Evolutionary conservation across 2,113 vertebrate genomes (phyloP), one percentile per base, ranked within the genome.

Genomic region (Bos javanicus): DNA sequence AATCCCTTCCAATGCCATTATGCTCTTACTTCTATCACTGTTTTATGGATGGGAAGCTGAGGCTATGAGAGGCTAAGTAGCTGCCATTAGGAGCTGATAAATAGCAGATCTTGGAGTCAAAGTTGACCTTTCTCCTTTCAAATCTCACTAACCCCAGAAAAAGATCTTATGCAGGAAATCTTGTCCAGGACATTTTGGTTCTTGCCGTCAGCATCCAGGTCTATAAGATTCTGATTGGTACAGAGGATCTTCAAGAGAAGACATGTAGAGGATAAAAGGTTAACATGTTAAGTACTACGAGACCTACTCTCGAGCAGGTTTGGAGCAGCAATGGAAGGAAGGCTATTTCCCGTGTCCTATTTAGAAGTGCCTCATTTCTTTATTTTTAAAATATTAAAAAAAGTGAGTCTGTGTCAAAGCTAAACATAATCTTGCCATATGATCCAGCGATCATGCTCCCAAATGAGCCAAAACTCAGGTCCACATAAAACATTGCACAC

Each of bases 381-480:
- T 90, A 46, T 91, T 87, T 96, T 90, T 52, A 94, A 15, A 43
- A 64, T 52, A 25, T 57, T n/a, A 26, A 96, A 87, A 96, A 96
- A 54, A 76, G 46, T 39, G 81, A 74, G 76, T 87, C 50, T 56
- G 39, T 74, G 25, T 54, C 36, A 91, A 85, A 95, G 14, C 17
- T 62, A 87, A 95, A 80, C 16, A 62, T 56, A 50, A 33, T 85
- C 36, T 74, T 59, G 60, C 30, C 17, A 23, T 26, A 36, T 93
- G 59, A 81, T 84, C 59, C 15, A 39, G 52, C 0, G 0, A 84
- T 84, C 21, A 5, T 39, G 81, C 52, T 84, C 26, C 59, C 36
- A 93, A 88, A 85, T 57, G 28, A 93, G 7, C 25, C 26, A 84
- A 84, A 81, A 30, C 36, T 78, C 86, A 78, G 13, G 16, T 76